Evolutionary conservation across 2,797 vertebrate genomes (phyloP).

Genomic region (Todus mexicanus): DNA sequence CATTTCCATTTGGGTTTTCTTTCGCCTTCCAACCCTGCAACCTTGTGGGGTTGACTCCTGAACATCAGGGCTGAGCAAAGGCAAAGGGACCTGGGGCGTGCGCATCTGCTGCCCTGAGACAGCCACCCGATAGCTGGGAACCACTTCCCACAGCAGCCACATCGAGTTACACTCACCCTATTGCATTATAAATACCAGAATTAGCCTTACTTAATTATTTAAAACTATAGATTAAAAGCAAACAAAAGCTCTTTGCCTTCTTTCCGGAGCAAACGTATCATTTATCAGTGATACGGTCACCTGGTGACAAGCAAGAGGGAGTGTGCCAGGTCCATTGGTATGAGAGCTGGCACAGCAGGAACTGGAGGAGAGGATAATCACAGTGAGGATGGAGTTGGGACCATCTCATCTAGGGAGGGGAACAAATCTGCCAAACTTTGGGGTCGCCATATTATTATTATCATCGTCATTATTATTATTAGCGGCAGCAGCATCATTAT

Average conservation of each 20-base stretch:
- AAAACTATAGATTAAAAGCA: constrained; percentile 48
- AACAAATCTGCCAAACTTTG: background rate
- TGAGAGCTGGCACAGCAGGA: background rate
- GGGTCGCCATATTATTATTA: background rate
- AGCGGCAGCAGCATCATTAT: background rate
- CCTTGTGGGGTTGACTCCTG: background rate
- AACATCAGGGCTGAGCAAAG: background rate
- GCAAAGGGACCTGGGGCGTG: accelerated
- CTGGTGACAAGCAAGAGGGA: background rate
- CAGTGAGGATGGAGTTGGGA: background rate
- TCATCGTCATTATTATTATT: background rate
- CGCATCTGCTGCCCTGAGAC: accelerated
- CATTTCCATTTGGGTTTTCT: background rate
- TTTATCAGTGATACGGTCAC: constrained; percentile 14
- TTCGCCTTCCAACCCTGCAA: background rate
- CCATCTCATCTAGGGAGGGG: background rate
- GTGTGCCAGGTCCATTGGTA: background rate
- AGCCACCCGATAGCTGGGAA: background rate
- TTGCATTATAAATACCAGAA: constrained; percentile 56
- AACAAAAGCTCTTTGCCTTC: constrained; percentile 30
- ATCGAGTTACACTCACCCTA: constrained; percentile 22
- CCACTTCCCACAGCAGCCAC: background rate
- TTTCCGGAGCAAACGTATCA: constrained; percentile 2
- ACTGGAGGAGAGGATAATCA: background rate
- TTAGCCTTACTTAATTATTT: constrained; percentile 67